Percentiles rank a stretch among this genome's conserved stretches.
Conservation (phyloP, 2,888 invertebrate genomes). For the Folsomia manolachei region DNA sequence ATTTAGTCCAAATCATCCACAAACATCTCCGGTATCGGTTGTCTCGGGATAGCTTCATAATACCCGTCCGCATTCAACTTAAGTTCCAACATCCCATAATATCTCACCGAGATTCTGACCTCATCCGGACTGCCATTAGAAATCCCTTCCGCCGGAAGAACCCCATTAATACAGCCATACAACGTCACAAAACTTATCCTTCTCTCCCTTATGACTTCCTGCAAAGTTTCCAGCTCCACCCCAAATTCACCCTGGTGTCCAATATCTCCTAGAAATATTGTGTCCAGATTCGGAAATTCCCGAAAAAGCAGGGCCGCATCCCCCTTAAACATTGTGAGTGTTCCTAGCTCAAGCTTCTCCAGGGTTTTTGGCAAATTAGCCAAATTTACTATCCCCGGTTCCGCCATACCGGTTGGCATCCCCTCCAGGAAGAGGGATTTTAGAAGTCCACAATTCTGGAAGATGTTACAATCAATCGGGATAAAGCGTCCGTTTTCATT, state of each 20-base stretch:
- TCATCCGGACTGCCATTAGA: slow-evolving; percentile 20
- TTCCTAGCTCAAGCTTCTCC: slow-evolving; percentile 22
- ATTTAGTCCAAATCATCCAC: background rate
- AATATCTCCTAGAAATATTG: slow-evolving; percentile 20
- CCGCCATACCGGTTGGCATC: slow-evolving; percentile 10
- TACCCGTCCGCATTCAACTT: slow-evolving; percentile 20
- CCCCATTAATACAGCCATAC: slow-evolving; percentile 23
- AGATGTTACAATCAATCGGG: slow-evolving; percentile 14
- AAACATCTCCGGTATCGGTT: background rate
- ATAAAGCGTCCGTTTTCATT: background rate
- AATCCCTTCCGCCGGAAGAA: slow-evolving; percentile 14
- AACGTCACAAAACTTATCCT: slow-evolving; percentile 14
- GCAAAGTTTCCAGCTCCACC: slow-evolving; percentile 15
- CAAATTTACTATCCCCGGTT: slow-evolving; percentile 9
- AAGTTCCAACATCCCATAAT: slow-evolving; percentile 26
- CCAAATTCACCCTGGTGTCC: slow-evolving; percentile 24
- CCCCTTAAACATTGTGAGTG: slow-evolving; percentile 7
- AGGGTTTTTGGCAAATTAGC: slow-evolving; percentile 13
- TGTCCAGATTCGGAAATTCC: slow-evolving; percentile 14
- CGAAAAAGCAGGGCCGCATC: slow-evolving; percentile 17
- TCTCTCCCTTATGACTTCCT: slow-evolving; percentile 14
- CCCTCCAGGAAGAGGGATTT: slow-evolving; percentile 21
- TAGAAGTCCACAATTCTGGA: slow-evolving; percentile 16
- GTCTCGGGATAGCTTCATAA: slow-evolving; percentile 20
- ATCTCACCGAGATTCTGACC: background rate